phyloP scores from a whole-genome alignment of 2,113 vertebrate species.

The Podarcis raffonei region DNA sequence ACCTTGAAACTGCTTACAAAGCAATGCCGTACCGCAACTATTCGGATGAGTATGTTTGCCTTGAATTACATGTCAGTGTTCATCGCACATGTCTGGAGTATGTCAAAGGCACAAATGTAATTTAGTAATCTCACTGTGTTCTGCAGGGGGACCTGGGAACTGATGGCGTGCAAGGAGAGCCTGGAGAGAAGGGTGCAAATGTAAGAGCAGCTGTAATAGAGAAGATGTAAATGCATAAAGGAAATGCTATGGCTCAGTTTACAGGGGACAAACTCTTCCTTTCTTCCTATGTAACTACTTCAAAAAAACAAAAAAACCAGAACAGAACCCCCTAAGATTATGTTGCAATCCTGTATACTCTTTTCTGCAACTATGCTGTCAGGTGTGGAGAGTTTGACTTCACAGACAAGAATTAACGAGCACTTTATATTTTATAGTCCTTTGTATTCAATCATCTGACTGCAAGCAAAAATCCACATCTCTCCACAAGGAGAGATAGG shows the following conservation, averaged over 20 bases:
- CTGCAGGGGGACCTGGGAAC: constrained; percentile 65
- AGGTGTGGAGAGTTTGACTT: too few relatives aligned
- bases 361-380: neutral
- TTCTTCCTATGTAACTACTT: too few relatives aligned
- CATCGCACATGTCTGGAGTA: neutral
- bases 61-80: neutral
- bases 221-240: neutral
- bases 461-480: too few relatives aligned
- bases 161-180: constrained; percentile 47
- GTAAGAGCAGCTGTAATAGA: constrained; percentile 42
- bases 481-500: too few relatives aligned
- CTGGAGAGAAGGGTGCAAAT: constrained; percentile 52
- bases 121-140: neutral
- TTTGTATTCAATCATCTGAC: too few relatives aligned
- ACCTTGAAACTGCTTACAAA: neutral
- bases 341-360: neutral
- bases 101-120: neutral
- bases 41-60: neutral
- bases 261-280: neutral
- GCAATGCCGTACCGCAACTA: neutral
- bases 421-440: too few relatives aligned
- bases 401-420: too few relatives aligned
- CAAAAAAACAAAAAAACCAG: too few relatives aligned
- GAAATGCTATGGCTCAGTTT: neutral
- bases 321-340: too few relatives aligned